Percentiles rank a stretch among this genome's conserved stretches.
Conservation (phyloP, 37 sponge, comb jelly and placozoan species). For the Diacarnus erythraeanus region DNA sequence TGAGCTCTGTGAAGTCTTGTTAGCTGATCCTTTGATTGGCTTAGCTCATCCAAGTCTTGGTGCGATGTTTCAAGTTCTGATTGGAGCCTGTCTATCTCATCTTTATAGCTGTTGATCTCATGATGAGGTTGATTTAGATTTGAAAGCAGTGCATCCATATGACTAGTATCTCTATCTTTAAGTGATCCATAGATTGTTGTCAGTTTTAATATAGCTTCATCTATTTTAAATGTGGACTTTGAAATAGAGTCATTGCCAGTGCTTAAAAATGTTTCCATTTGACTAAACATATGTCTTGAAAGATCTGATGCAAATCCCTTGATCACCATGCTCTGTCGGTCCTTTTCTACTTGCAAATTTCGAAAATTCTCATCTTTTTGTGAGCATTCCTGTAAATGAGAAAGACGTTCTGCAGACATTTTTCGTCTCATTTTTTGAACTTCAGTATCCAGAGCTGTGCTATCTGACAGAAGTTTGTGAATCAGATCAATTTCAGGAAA, state of each 20-base stretch:
- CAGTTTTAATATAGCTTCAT: conserved; percentile 5
- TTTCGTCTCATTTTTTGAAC: neutral
- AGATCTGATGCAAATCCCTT: neutral
- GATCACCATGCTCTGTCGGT: neutral
- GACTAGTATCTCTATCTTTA: conserved; percentile 5
- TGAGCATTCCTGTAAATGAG: neutral
- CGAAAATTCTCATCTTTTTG: neutral
- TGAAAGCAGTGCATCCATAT: neutral
- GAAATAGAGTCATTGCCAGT: neutral
- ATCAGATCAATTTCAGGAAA: neutral
- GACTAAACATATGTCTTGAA: neutral
- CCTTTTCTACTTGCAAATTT: conserved; percentile 8
- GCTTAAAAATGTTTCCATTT: neutral
- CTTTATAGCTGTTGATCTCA: neutral
- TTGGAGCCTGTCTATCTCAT: conserved; percentile 9
- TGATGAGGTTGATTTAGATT: conserved; percentile 9
- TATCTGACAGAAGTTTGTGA: conserved; percentile 16
- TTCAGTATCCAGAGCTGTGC: neutral
- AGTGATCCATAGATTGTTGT: neutral
- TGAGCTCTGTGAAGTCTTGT: neutral
- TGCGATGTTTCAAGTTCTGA: conserved; percentile 9
- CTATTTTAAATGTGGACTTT: neutral
- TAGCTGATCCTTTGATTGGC: neutral
- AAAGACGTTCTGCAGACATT: neutral
- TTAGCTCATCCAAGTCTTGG: neutral